Conservation (phyloP, 2,797 vertebrate genomes). For the Spea hammondii region DNA sequence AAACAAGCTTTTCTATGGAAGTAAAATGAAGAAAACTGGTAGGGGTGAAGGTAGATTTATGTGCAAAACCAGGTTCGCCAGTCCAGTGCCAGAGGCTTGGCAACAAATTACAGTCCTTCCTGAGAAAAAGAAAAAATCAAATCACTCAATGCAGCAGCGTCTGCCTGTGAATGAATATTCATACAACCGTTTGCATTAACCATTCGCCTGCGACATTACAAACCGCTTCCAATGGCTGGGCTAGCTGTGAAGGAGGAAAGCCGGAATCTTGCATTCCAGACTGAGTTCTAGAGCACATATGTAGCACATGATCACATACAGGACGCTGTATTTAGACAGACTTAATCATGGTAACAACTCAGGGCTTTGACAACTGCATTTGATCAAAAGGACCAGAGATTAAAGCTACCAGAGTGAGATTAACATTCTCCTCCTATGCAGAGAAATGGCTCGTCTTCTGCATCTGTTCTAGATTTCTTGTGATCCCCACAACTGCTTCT, state of each 20-base stretch:
- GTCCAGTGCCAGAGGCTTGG: not conserved
- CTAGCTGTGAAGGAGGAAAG: no score
- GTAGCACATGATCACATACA: conserved; percentile 37
- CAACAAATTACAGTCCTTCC: not conserved
- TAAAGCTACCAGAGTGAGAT: not conserved
- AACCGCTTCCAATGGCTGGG: no score
- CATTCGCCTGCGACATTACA: not conserved
- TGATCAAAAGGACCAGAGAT: conserved; percentile 1
- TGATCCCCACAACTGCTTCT: not conserved
- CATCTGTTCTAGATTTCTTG: not conserved
- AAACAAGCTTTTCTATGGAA: not conserved
- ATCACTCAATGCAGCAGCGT: no score
- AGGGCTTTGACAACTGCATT: conserved; percentile 61
- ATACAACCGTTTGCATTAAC: not conserved
- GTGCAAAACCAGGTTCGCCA: not conserved
- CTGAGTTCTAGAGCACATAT: conserved; percentile 33
- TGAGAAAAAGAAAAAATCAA: not conserved
- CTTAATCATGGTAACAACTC: conserved; percentile 69
- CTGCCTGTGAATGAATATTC: not conserved
- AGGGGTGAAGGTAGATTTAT: not conserved
- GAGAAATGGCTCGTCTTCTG: not conserved
- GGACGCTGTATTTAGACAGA: conserved; percentile 59
- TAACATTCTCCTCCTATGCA: not conserved
- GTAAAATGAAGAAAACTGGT: not conserved
- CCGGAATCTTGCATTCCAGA: not conserved